Evolutionary conservation across 2,888 invertebrate species (phyloP).

Genomic region (Troides helena): DNA sequence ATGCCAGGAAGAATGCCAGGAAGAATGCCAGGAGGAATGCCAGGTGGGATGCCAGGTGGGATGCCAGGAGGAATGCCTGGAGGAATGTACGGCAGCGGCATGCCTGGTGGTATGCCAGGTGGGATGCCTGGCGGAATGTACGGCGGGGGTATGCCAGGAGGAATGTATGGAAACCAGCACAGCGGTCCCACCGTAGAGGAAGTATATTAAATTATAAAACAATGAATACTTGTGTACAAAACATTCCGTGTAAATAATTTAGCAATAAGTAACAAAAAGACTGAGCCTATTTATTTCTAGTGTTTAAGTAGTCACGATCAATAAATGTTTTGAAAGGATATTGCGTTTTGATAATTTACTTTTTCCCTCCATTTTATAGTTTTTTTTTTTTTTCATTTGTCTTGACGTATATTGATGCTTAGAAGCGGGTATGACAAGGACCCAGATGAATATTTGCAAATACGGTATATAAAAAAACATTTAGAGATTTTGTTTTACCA

Average conservation of each 20-base stretch:
- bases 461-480: too few species aligned
- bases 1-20: constrained; percentile 1
- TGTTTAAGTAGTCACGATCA: neutral
- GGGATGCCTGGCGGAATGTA: too few species aligned
- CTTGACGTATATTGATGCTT: too few species aligned
- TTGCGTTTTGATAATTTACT: neutral
- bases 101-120: too few species aligned
- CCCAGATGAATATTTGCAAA: too few species aligned
- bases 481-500: too few species aligned
- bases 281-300: constrained; percentile 21
- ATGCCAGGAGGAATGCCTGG: too few species aligned
- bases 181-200: constrained; percentile 25
- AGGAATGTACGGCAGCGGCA: too few species aligned
- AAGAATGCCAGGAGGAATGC: neutral
- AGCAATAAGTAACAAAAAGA: too few species aligned
- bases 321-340: neutral
- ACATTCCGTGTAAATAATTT: too few species aligned
- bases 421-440: too few species aligned
- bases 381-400: too few species aligned
- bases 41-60: neutral
- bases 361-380: neutral
- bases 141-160: neutral
- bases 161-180: neutral
- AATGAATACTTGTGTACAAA: neutral
- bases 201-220: constrained; percentile 15